A percentile compares a stretch with the other conserved stretches of the same genome.
Evolutionary conservation across 2,797 vertebrate species (phyloP).

Genomic region (Setipinna tenuifilis): DNA sequence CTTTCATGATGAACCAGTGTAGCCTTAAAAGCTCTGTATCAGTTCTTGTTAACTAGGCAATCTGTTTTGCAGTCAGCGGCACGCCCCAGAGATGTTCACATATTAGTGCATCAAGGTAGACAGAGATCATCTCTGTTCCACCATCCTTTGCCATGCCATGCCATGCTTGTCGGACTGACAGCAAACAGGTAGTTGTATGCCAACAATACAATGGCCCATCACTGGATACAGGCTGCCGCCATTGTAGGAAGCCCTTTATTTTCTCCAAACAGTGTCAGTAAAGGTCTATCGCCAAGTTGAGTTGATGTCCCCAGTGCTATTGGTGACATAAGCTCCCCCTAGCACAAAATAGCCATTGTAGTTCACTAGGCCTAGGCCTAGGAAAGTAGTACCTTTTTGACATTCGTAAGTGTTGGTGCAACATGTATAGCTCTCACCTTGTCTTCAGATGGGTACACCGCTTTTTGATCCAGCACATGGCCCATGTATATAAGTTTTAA

Average conservation of each 20-base stretch:
- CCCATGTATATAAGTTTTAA: slow-evolving; percentile 37
- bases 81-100: slow-evolving; percentile 28
- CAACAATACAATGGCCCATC: slow-evolving; percentile 39
- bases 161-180: slow-evolving; percentile 40
- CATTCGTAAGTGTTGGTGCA: slow-evolving; percentile 30
- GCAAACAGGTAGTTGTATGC: slow-evolving; percentile 45
- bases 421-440: slow-evolving; percentile 41
- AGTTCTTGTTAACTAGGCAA: not conserved
- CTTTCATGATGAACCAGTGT: slow-evolving; percentile 41
- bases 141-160: slow-evolving; percentile 38
- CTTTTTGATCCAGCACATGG: slow-evolving; percentile 35
- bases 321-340: slow-evolving; percentile 36
- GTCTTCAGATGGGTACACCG: slow-evolving; percentile 28
- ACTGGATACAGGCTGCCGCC: slow-evolving; percentile 38
- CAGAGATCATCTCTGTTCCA: not conserved
- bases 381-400: slow-evolving; percentile 35
- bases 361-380: slow-evolving; percentile 33
- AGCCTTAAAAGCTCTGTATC: slow-evolving; percentile 27
- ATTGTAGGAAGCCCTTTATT: slow-evolving; percentile 40
- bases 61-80: slow-evolving; percentile 26
- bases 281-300: slow-evolving; percentile 33
- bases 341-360: slow-evolving; percentile 42
- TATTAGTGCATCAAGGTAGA: slow-evolving; percentile 30
- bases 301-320: slow-evolving; percentile 41
- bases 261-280: slow-evolving; percentile 37